phyloP scores from a whole-genome alignment of 1,140 invertebrate species.

The Branchinecta lynchi region DNA sequence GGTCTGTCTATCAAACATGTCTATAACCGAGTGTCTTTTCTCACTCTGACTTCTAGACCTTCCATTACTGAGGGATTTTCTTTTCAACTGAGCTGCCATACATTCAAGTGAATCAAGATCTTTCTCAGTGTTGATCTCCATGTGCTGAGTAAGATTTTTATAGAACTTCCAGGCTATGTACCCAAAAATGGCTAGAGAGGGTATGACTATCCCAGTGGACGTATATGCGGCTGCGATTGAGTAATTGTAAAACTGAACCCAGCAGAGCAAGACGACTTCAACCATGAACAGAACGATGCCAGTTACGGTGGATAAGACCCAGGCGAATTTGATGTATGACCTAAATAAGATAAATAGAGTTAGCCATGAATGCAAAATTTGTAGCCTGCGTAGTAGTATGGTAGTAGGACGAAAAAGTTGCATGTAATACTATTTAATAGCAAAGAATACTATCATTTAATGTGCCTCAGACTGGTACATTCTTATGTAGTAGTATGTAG shows the following conservation, averaged over 20 bases:
- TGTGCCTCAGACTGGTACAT: too few relatives aligned
- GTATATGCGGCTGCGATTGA: slow-evolving; percentile 27
- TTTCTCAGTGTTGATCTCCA: background rate
- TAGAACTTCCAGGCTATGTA: slow-evolving; percentile 37
- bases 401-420: too few relatives aligned
- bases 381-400: too few relatives aligned
- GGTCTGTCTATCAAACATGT: too few relatives aligned
- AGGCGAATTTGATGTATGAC: slow-evolving; percentile 41
- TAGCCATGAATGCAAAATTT: too few relatives aligned
- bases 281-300: slow-evolving; percentile 41
- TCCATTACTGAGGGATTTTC: background rate
- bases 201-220: slow-evolving; percentile 34
- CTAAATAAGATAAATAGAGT: slow-evolving; percentile 17
- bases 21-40: too few relatives aligned
- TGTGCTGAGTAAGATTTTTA: slow-evolving; percentile 31
- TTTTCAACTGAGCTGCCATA: background rate
- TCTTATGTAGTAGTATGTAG: too few relatives aligned
- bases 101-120: background rate
- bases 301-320: slow-evolving; percentile 42
- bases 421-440: too few relatives aligned
- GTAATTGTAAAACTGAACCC: slow-evolving; percentile 26
- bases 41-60: too few relatives aligned
- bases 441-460: too few relatives aligned
- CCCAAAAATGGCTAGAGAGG: slow-evolving; percentile 35
- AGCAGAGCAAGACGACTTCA: slow-evolving; percentile 41